These are phyloP conservation scores for Dolichomitus sp. DNA, from an alignment of 2,888 invertebrate species.

Conservation along the genomic window DNA sequence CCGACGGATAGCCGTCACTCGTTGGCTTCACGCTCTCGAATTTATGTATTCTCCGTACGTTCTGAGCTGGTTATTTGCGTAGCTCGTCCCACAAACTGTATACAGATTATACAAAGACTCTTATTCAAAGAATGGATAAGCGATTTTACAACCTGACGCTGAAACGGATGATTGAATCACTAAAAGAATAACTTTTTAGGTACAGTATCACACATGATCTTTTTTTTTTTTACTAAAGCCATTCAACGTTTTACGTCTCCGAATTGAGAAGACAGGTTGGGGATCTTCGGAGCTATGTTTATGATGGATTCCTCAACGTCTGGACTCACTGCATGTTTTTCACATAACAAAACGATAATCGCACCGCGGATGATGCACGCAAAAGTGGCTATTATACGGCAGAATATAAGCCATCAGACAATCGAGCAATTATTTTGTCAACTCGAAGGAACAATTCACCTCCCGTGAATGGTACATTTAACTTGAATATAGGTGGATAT, in stretches of 20 bases:
- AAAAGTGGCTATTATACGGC: conserved; percentile 53
- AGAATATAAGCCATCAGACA: conserved; percentile 43
- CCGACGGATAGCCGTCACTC: conserved; percentile 53
- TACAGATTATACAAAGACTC: too few species aligned
- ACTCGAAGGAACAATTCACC: conserved; percentile 62
- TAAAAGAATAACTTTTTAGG: not conserved
- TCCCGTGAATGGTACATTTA: conserved; percentile 60
- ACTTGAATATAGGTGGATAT: conserved; percentile 11
- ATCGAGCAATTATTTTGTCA: conserved; percentile 68
- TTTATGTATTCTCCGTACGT: conserved; percentile 4
- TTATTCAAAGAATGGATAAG: too few species aligned
- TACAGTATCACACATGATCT: too few species aligned
- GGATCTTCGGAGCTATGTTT: not conserved
- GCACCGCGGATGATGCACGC: conserved; percentile 29
- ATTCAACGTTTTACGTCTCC: not conserved
- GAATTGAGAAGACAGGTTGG: conserved; percentile 20
- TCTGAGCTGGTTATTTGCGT: not conserved
- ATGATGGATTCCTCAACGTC: conserved; percentile 23
- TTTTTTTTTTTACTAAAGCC: not conserved
- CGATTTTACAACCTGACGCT: too few species aligned
- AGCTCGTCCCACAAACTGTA: too few species aligned
- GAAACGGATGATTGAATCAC: too few species aligned
- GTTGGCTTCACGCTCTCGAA: conserved; percentile 33
- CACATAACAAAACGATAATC: conserved; percentile 37
- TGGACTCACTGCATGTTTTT: conserved; percentile 5